Evolutionary conservation across 2,888 invertebrate genomes (phyloP).

Genomic region (Gisinianus flammeolus): DNA sequence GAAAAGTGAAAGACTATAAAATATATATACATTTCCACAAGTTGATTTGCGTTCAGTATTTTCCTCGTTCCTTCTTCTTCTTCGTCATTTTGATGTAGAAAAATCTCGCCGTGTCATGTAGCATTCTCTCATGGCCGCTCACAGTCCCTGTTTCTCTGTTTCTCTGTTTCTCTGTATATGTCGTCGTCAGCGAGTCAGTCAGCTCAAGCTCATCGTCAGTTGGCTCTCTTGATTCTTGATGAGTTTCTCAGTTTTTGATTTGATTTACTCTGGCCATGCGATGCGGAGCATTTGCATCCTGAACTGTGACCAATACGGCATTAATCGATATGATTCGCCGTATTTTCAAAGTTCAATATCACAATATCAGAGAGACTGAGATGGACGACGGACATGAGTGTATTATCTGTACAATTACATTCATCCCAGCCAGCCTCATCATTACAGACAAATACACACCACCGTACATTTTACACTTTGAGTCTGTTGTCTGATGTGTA

Average conservation of each 20-base stretch:
- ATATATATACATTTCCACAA: no score
- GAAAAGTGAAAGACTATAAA: background rate
- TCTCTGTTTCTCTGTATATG: background rate
- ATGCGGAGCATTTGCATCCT: constrained; percentile 6
- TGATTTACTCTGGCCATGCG: constrained; percentile 29
- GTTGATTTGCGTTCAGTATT: no score
- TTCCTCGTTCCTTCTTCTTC: no score
- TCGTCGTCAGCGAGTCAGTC: background rate
- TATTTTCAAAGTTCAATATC: constrained; percentile 42
- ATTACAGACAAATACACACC: no score
- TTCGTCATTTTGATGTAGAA: constrained; percentile 21
- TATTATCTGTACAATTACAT: background rate
- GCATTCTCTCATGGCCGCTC: constrained; percentile 28
- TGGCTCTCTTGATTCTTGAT: constrained; percentile 5
- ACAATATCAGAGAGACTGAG: constrained; percentile 30
- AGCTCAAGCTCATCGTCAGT: background rate
- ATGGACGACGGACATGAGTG: no score
- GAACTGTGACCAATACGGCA: constrained; percentile 44
- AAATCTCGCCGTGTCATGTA: constrained; percentile 46
- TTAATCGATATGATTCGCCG: constrained; percentile 53
- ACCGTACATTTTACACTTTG: no score
- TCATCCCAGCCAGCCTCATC: no score
- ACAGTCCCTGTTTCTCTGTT: background rate
- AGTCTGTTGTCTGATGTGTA: no score
- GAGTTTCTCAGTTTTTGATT: constrained; percentile 28